phyloP scores from a whole-genome alignment of 2,797 vertebrate species.

The Pipistrellus kuhlii region DNA sequence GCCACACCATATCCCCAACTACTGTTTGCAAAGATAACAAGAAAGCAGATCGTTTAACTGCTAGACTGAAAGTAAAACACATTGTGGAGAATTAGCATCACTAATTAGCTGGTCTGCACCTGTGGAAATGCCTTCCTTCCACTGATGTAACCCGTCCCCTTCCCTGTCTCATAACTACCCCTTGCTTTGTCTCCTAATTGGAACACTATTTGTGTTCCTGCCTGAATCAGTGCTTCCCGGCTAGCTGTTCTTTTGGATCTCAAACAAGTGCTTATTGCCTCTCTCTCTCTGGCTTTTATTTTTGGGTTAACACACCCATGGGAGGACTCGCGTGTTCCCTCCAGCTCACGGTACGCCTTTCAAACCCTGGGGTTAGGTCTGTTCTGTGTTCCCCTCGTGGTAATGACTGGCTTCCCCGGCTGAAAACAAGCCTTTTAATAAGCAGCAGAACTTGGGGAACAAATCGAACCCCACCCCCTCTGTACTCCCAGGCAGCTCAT shows the following conservation, averaged over 20 bases:
- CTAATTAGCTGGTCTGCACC: neutral
- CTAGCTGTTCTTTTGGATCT: neutral
- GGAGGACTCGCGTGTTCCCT: neutral
- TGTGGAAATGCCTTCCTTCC: neutral
- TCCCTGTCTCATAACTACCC: neutral
- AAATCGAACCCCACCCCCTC: neutral
- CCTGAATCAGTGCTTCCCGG: neutral
- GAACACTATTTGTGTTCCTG: neutral
- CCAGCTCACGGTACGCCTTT: neutral
- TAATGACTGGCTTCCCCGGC: neutral
- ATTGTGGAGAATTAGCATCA: neutral
- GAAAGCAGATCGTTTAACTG: neutral
- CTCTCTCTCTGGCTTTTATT: neutral
- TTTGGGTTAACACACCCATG: neutral
- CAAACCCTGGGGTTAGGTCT: neutral
- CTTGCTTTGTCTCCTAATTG: neutral
- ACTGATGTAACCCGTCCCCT: neutral
- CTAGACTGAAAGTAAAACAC: neutral
- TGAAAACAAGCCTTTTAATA: neutral
- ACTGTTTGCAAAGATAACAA: neutral
- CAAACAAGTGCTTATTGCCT: neutral
- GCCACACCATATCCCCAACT: neutral
- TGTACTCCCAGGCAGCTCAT: neutral
- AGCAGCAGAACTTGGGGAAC: conserved; percentile 16
- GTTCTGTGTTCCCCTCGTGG: neutral